Conservation (phyloP, 2,888 invertebrate genomes). For the Tyria jacobaeae region DNA sequence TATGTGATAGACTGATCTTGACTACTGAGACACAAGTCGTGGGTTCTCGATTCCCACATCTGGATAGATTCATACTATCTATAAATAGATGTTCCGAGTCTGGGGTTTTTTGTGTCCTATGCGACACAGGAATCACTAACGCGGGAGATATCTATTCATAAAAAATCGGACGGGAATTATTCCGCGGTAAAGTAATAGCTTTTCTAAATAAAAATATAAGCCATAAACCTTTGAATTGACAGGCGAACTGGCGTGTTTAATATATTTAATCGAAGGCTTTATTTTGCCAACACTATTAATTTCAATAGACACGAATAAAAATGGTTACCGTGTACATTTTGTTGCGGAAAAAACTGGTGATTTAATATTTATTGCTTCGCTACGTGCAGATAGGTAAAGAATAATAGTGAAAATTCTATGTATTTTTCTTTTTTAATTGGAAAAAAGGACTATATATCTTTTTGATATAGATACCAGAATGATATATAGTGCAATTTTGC, state of each 20-base stretch:
- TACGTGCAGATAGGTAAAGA: background rate
- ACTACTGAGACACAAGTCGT: no score
- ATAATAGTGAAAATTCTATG: constrained; percentile 1
- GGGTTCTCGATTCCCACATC: no score
- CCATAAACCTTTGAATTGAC: constrained; percentile 32
- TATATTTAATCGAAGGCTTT: constrained; percentile 42
- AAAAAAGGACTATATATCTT: no score
- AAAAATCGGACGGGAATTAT: background rate
- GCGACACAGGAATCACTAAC: no score
- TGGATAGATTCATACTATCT: no score
- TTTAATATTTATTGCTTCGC: constrained; percentile 11
- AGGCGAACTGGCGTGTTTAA: constrained; percentile 40
- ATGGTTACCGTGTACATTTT: constrained; percentile 29
- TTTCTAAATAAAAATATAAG: background rate
- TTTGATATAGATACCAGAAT: no score
- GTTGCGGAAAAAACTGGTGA: background rate
- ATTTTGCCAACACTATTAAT: constrained; percentile 38
- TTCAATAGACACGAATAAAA: constrained; percentile 38
- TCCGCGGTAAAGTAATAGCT: background rate
- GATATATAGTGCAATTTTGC: no score
- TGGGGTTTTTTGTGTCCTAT: no score
- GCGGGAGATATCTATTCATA: no score
- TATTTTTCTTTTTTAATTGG: background rate
- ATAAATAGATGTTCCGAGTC: no score
- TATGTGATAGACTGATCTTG: no score